These are phyloP conservation scores for Zapus hudsonius DNA, from an alignment of 2,113 vertebrate genomes.

Conservation along the genomic window DNA sequence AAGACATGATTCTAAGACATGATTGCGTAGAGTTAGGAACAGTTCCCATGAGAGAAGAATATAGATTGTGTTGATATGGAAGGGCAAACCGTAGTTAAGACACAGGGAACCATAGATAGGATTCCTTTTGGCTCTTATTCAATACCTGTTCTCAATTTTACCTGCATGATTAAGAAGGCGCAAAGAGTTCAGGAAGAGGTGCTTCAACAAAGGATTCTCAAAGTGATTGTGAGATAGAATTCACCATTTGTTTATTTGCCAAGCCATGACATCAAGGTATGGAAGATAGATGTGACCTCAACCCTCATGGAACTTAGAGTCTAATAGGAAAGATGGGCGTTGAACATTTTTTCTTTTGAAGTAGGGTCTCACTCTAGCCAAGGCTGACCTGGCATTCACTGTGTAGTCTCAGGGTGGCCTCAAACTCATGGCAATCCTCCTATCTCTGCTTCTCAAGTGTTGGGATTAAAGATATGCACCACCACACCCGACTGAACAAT, in stretches of 20 bases:
- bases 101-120: not conserved
- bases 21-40: slow-evolving; percentile 30
- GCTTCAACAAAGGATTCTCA: slow-evolving; percentile 46
- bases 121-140: slow-evolving; percentile 24
- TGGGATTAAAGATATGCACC: no score
- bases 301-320: not conserved
- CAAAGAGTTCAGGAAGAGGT: not conserved
- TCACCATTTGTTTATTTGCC: not conserved
- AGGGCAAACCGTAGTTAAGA: not conserved
- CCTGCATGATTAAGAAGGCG: not conserved
- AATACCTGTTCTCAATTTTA: slow-evolving; percentile 3
- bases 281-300: slow-evolving; percentile 13
- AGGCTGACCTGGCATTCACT: no score
- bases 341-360: not conserved
- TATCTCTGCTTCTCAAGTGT: no score
- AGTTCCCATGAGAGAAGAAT: slow-evolving; percentile 7
- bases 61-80: slow-evolving; percentile 21
- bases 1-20: no score
- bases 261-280: not conserved
- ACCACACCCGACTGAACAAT: no score
- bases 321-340: not conserved
- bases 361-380: no score
- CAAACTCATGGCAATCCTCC: no score
- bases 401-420: no score
- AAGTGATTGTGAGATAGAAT: slow-evolving; percentile 23